These are phyloP conservation scores for Zaprionus tsacasi DNA, from an alignment of 1,140 invertebrate genomes.

Conservation along the genomic window DNA sequence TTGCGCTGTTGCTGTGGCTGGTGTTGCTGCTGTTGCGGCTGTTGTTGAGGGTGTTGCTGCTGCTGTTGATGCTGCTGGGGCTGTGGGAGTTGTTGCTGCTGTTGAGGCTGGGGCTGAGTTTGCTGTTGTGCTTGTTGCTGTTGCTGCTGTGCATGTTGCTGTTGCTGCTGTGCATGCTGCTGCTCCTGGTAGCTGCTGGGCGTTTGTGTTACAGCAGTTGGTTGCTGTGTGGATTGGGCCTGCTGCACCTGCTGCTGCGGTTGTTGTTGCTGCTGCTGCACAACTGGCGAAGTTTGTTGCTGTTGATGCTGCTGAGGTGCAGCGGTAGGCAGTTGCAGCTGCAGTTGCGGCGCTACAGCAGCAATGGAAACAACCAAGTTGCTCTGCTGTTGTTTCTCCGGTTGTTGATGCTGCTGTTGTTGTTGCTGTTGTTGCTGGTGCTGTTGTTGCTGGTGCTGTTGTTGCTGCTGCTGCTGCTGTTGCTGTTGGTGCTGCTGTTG, in stretches of 20 bases:
- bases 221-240: constrained; percentile 30
- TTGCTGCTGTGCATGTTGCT: constrained; percentile 23
- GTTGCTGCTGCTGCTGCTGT: constrained; percentile 24
- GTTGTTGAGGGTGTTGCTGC: constrained; percentile 35
- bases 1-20: constrained; percentile 67
- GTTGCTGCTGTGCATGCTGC: constrained; percentile 56
- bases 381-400: constrained; percentile 38
- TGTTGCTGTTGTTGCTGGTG: constrained; percentile 35
- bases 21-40: constrained; percentile 51
- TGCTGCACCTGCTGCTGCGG: constrained; percentile 37
- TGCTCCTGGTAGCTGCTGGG: constrained; percentile 47
- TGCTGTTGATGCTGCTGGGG: constrained; percentile 42
- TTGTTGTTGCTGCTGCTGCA: constrained; percentile 43
- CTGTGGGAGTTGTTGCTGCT: constrained; percentile 36
- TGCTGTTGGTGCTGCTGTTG: constrained; percentile 24
- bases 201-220: constrained; percentile 51
- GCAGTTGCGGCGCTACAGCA: constrained; percentile 60
- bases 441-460: constrained; percentile 28
- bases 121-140: constrained; percentile 49
- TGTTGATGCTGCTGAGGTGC: constrained; percentile 32
- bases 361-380: constrained; percentile 51
- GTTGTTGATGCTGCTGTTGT: constrained; percentile 37
- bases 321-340: constrained; percentile 23
- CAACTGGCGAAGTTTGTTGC: constrained; percentile 25
- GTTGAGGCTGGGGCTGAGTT: constrained; percentile 24